Base-by-base conservation (phyloP, 1,140 invertebrate species). In the Meloidogyne chitwoodi region DNA sequence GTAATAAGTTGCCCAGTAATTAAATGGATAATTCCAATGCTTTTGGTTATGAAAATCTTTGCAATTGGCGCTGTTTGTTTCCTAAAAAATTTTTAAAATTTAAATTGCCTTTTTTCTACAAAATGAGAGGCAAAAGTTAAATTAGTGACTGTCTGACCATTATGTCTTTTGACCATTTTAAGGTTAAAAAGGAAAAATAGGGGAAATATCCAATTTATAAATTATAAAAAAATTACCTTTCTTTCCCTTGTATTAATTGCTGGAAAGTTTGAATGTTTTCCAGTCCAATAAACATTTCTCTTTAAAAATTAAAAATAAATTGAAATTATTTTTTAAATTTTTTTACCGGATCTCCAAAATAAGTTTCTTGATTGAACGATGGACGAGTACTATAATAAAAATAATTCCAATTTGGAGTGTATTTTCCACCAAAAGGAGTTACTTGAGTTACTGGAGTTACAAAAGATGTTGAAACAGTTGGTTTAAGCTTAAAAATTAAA, bases 281-380 rank as follows among this genome's bases (percentile, higher is more conserved):
- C 65, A 19, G 65, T n/a, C 65, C 65, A 67, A 41, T 67, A 67
- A 41, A 67, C 65, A 41, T 67, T 67, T 41, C 65, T 31, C 65
- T 56, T n/a, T 24, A 41, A 66, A 66, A 66, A 38, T 19, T 19
- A 64, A 64, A n/a, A 22, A n/a, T 67, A 26, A 24, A n/a, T 41
- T 14, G 1, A 3, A 1, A 22, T 34, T 16, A 56, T n/a, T 6
- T 26, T 22, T 34, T 34, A 26, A 65, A 65, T 27, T 19, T 67
- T 8, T 22, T 1, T 67, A 67, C 65, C 65, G 65, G 65, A 67
- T 67, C 65, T 31, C 65, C 65, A 67, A 67, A 67, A 26, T 67
- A 67, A 34, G 65, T 67, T 67, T 67, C 65, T 31, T n/a, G 5
- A 41, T 41, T 31, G 26, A 67, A 24, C n/a, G 29, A 34, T 31